These are phyloP conservation scores for Indri indri DNA, from an alignment of 2,113 vertebrate genomes.

Conservation along the genomic window DNA sequence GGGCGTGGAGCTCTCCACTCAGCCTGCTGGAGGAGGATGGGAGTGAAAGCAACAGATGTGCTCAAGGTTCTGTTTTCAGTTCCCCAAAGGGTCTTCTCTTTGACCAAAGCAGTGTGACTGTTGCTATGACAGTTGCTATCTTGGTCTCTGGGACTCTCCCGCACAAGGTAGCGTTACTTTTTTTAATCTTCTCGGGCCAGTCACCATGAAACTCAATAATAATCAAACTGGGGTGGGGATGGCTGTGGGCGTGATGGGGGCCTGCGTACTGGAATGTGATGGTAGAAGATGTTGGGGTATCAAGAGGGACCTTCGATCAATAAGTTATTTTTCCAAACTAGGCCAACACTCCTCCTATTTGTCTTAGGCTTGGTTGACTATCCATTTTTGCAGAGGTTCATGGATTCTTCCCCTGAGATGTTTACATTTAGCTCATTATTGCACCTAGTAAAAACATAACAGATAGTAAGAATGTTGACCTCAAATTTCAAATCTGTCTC, in stretches of 20 bases:
- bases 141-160: constrained; percentile 61
- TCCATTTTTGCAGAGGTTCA: not conserved
- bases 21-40: constrained; percentile 20
- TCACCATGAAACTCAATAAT: constrained; percentile 54
- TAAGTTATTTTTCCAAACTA: constrained; percentile 9
- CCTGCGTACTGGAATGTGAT: not conserved
- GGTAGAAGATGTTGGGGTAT: not conserved
- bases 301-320: not conserved
- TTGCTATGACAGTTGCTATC: constrained; percentile 54
- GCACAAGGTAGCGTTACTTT: constrained; percentile 37
- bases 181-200: constrained; percentile 34
- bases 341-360: not conserved
- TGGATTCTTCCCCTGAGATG: not conserved
- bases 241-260: not conserved
- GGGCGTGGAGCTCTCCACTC: not conserved
- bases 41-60: constrained; percentile 58
- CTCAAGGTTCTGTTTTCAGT: constrained; percentile 43
- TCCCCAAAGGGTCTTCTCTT: constrained; percentile 51
- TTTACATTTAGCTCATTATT: not conserved
- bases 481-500: not conserved
- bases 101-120: not conserved
- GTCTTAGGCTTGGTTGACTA: not conserved
- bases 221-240: not conserved
- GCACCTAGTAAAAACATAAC: not conserved
- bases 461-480: not conserved